These are phyloP conservation scores for Cydia splendana DNA, from an alignment of 1,140 invertebrate genomes.

Conservation along the genomic window DNA sequence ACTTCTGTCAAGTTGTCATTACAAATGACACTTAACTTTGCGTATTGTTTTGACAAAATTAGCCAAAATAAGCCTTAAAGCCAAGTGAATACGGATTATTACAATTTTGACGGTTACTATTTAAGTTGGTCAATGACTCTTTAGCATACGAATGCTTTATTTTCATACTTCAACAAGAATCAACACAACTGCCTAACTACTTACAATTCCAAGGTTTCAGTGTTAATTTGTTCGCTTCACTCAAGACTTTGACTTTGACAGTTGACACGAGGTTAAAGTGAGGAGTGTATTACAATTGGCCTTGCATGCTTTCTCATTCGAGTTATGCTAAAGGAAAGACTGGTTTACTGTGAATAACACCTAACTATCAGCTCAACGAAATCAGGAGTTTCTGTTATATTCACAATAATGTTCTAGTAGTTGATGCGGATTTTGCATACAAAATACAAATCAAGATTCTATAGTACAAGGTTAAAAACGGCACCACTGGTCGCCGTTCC, in stretches of 20 bases:
- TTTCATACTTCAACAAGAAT: slow-evolving; percentile 29
- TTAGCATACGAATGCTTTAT: slow-evolving; percentile 31
- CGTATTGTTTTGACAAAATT: neutral
- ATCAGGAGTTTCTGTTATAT: no score
- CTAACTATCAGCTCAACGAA: no score
- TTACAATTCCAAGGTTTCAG: slow-evolving; percentile 26
- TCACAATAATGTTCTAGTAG: no score
- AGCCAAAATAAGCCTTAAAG: neutral
- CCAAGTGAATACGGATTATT: neutral
- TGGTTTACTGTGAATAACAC: neutral
- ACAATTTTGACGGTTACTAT: neutral
- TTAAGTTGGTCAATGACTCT: slow-evolving; percentile 18
- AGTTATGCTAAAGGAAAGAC: neutral
- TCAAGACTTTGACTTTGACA: slow-evolving; percentile 20
- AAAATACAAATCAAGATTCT: no score
- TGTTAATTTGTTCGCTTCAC: slow-evolving; percentile 27
- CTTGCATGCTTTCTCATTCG: neutral
- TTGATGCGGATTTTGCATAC: no score
- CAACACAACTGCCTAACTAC: slow-evolving; percentile 25
- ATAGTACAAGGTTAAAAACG: no score
- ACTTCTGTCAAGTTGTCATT: slow-evolving; percentile 27
- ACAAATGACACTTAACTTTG: slow-evolving; percentile 12
- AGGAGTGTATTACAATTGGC: neutral
- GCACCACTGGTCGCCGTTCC: no score
- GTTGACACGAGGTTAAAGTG: slow-evolving; percentile 12